Evolutionary conservation across 2,113 vertebrate species (phyloP).

Genomic region (Circaetus gallicus): DNA sequence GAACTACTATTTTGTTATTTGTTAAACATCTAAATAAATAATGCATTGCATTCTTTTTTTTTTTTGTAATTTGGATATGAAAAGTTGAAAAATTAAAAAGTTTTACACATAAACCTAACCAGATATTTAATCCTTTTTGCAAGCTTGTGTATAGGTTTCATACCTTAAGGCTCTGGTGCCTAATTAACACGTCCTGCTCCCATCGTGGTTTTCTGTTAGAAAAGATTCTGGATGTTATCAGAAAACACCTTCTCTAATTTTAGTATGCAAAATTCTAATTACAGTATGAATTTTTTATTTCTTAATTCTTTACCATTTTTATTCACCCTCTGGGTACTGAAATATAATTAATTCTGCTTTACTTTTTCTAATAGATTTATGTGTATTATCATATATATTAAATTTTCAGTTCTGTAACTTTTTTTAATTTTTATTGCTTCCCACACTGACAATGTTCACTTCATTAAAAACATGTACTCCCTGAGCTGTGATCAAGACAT

Average conservation of each 20-base stretch:
- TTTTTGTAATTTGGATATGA: background rate
- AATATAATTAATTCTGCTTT: constrained; percentile 73
- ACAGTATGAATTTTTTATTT: constrained; percentile 74
- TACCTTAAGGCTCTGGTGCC: background rate
- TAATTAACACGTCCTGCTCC: constrained; percentile 32
- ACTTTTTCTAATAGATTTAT: constrained; percentile 70
- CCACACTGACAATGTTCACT: constrained; percentile 34
- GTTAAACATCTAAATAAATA: background rate
- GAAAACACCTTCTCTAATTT: constrained; percentile 48
- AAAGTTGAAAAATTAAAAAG: constrained; percentile 33
- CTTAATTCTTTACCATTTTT: constrained; percentile 65
- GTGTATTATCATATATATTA: constrained; percentile 83
- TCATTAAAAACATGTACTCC: constrained; percentile 70
- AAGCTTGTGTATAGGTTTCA: background rate
- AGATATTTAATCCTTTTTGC: constrained; percentile 29
- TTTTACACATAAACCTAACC: background rate
- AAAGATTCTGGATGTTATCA: constrained; percentile 42
- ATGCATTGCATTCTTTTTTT: background rate
- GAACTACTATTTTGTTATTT: background rate
- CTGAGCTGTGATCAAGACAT: constrained; percentile 42
- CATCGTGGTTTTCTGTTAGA: background rate
- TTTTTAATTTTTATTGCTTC: constrained; percentile 65
- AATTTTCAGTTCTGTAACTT: constrained; percentile 68
- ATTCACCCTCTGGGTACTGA: constrained; percentile 54
- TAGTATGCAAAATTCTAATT: constrained; percentile 66